Evolutionary conservation across 2,113 vertebrate species (phyloP).

Genomic region (Psittacula cyanocephala): DNA sequence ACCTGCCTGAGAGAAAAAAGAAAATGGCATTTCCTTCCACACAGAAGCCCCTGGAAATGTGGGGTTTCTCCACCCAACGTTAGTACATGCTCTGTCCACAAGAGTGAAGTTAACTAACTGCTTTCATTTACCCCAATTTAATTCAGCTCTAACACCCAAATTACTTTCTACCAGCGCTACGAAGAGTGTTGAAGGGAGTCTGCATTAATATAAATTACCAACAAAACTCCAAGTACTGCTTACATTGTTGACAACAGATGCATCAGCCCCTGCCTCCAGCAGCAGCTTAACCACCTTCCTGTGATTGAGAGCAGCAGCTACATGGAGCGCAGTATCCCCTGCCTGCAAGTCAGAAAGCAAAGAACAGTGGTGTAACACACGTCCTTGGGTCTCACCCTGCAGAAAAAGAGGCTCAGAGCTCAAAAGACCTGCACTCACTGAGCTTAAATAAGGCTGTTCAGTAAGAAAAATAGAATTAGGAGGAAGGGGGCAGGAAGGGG

Average conservation of each 20-base stretch:
- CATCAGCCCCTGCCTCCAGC: constrained; percentile 91
- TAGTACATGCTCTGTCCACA: not conserved
- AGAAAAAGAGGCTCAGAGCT: not conserved
- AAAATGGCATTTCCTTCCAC: not conserved
- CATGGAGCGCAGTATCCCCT: constrained; percentile 91
- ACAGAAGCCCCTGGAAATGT: not conserved
- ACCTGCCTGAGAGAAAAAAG: constrained; percentile 78
- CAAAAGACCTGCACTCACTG: not conserved
- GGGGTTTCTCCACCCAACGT: not conserved
- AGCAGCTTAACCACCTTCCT: constrained; percentile 91
- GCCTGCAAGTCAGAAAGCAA: constrained; percentile 74
- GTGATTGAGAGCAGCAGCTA: constrained; percentile 92
- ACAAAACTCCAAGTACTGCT: constrained; percentile 29
- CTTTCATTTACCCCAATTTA: not conserved
- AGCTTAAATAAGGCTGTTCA: not conserved
- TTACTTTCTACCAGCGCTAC: not conserved
- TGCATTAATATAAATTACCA: not conserved
- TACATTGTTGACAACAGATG: constrained; percentile 86
- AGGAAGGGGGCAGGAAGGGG: not conserved
- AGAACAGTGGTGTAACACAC: not conserved
- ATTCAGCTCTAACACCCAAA: not conserved
- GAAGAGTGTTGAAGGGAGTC: not conserved
- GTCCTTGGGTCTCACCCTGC: not conserved
- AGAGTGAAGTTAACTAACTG: not conserved
- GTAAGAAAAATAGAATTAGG: not conserved